A percentile compares a stretch with the other conserved stretches of the same genome.
Conservation (phyloP, 2,888 invertebrate genomes). For the Odontothrips loti region DNA sequence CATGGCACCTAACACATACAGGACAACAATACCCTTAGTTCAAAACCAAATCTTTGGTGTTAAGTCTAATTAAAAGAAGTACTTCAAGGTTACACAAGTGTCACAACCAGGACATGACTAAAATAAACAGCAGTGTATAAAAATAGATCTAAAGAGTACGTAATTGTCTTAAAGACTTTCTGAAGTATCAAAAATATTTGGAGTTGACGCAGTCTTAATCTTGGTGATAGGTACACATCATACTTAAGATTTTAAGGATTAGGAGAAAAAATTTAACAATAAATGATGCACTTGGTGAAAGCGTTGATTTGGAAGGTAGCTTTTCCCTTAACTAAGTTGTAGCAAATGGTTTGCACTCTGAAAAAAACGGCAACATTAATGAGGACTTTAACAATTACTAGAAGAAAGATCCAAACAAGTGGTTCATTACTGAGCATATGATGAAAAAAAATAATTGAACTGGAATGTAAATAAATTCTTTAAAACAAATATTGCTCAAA, state of each 20-base stretch:
- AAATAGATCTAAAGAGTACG: not conserved
- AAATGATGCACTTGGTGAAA: not conserved
- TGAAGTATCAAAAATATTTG: conserved; percentile 12
- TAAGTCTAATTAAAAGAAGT: not conserved
- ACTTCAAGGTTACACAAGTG: not conserved
- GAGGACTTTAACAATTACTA: not conserved
- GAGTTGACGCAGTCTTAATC: not conserved
- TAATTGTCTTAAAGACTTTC: not conserved
- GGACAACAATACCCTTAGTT: not conserved
- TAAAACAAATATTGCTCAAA: not conserved
- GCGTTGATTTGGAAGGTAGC: not conserved
- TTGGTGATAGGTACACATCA: not conserved
- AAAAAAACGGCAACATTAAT: not conserved
- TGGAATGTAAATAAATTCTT: not conserved
- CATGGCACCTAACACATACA: not conserved
- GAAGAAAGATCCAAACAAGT: not conserved
- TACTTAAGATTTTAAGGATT: not conserved
- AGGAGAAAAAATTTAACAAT: not conserved
- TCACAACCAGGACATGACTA: conserved; percentile 5
- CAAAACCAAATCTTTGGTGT: not conserved
- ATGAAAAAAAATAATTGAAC: not conserved
- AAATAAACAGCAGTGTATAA: not conserved
- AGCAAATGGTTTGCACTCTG: not conserved
- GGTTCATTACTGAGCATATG: not conserved
- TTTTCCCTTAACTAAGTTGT: not conserved